These are phyloP conservation scores for Lacerta bilineata DNA, from an alignment of 2,797 vertebrate genomes.

Conservation along the genomic window DNA sequence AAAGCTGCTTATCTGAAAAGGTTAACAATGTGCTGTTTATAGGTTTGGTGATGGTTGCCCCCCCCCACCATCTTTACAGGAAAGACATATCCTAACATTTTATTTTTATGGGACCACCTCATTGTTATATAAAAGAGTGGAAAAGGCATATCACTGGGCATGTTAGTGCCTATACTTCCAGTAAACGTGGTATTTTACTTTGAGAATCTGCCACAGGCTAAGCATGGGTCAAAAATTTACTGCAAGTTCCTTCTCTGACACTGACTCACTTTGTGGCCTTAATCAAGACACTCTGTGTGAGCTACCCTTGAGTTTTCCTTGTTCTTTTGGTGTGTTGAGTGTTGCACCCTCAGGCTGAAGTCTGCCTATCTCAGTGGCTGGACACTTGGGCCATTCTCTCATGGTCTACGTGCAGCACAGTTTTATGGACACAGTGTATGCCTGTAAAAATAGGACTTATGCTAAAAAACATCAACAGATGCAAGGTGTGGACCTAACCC, in stretches of 20 bases:
- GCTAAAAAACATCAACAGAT: neutral
- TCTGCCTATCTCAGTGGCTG: neutral
- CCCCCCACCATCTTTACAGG: neutral
- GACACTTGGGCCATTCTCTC: neutral
- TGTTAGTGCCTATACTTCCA: neutral
- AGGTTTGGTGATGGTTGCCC: too few species aligned
- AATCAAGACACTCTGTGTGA: neutral
- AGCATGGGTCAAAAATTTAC: neutral
- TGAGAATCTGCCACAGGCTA: neutral
- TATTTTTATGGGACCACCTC: neutral
- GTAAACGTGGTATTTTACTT: neutral
- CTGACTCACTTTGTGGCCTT: neutral
- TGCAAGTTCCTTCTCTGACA: neutral
- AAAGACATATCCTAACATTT: neutral
- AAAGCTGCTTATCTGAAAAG: neutral
- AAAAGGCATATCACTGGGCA: too few species aligned
- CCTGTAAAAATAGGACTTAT: neutral
- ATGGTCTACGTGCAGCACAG: neutral
- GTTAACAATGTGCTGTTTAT: neutral
- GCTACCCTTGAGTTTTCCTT: neutral
- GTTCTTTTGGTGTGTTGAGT: too few species aligned
- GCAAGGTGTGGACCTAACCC: slow-evolving; percentile 64
- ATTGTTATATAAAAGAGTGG: neutral
- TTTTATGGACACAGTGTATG: neutral
- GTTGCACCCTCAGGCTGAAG: too few species aligned